Evolutionary conservation across 2,888 invertebrate genomes (phyloP), one percentile per base, ranked within the genome.

Genomic region (Teleiodes luculella): DNA sequence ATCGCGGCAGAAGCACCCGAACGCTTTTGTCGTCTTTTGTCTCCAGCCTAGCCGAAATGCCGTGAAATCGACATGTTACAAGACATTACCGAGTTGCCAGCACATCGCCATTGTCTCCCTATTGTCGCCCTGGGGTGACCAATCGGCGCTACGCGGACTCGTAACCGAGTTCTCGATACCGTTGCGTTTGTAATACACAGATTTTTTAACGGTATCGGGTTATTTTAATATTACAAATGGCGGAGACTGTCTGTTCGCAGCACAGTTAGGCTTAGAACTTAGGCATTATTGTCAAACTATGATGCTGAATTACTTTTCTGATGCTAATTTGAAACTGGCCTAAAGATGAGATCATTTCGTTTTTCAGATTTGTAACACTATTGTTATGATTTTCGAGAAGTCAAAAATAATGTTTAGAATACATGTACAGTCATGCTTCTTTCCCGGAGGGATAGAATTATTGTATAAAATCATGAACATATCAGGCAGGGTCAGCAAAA

Each of bases 11-110:
- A 74, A 74, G 83, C 81, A 83, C 84, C 85, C 82, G 80, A 61
- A 57, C 57, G 67, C 76, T 72, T 82, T 83, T 81, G 80, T 81
- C 67, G 63, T 61, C 76, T 72, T 82, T 83, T 81, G 80, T 81
- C 67, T 63, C 61, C 63, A 62, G 55, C 57, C 58, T 48, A 55
- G 50, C 46, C 51, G 54, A 54, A 65, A 63, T 74, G 74, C 80
- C 84, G 80, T 84, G 78, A 71, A 56, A 55, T 53, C 46, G 50
- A 51, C 37, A 51, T 41, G 39, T 41, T 11, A 41, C 66, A 76
- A 78, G 79, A 76, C 70, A 76, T 64, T 68, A 70, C 67, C 70
- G 43, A 43, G 48, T 46, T 46, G 35, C 35, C 48, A 48, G 20
- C 18, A 20, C 24, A 28, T 43, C 3, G 2, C 28, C 13, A 75